Evolutionary conservation across 2,797 vertebrate genomes (phyloP).

Genomic region (Taeniopygia guttata): DNA sequence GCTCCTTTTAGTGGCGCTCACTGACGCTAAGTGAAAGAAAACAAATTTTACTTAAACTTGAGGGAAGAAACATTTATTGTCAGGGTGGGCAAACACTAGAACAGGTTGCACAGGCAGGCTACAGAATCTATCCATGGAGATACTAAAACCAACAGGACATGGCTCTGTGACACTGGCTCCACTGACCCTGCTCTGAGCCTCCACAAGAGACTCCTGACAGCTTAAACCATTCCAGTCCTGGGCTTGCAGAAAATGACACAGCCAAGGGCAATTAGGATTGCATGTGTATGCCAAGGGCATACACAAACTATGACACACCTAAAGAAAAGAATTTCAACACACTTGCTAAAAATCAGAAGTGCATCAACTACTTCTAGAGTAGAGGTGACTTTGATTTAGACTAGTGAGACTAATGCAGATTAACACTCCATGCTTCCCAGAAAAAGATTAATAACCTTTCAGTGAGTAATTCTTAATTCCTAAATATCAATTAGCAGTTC

Average conservation of each 20-base stretch:
- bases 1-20: neutral
- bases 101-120: neutral
- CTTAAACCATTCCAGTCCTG: neutral
- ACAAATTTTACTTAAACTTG: neutral
- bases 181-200: neutral
- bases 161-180: neutral
- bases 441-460: neutral
- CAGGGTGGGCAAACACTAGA: neutral
- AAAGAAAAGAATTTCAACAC: neutral
- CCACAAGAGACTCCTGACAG: neutral
- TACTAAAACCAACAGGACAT: rapidly evolving
- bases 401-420: neutral
- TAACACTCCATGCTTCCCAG: neutral
- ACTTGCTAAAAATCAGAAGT: neutral
- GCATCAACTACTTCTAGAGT: neutral
- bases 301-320: neutral
- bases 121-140: neutral
- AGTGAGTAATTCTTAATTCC: neutral
- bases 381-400: neutral
- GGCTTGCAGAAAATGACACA: neutral
- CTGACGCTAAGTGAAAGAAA: neutral
- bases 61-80: neutral
- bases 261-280: neutral
- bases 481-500: neutral
- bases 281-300: no score